Evolutionary conservation across 2,888 invertebrate species (phyloP).

Genomic region (Erebia ligea): DNA sequence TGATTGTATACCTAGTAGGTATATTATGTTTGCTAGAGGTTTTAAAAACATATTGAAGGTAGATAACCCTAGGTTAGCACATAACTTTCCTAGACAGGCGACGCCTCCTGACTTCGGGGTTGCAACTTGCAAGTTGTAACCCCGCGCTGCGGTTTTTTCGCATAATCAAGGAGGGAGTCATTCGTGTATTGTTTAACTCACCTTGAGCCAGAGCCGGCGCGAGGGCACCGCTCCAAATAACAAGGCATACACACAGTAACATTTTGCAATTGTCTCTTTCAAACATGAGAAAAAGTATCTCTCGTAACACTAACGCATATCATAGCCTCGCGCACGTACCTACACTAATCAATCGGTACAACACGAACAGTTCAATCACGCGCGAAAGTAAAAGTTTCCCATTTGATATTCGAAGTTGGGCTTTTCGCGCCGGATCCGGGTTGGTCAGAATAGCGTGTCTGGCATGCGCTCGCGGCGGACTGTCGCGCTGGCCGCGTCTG

Average conservation of each 20-base stretch:
- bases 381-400: constrained; percentile 67
- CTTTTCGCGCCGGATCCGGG: constrained; percentile 39
- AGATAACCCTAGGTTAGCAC: too few species aligned
- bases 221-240: constrained; percentile 75
- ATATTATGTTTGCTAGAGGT: too few species aligned
- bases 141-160: constrained; percentile 42
- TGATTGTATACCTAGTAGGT: too few species aligned
- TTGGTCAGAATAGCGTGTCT: constrained; percentile 43
- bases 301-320: constrained; percentile 64
- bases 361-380: constrained; percentile 48
- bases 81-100: too few species aligned
- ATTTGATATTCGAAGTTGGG: constrained; percentile 46
- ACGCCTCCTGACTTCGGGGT: neutral
- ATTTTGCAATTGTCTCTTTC: constrained; percentile 65
- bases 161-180: constrained; percentile 47
- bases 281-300: constrained; percentile 45
- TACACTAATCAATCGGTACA: constrained; percentile 40
- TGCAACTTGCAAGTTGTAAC: neutral
- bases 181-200: constrained; percentile 70
- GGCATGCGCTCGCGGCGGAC: constrained; percentile 55
- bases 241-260: constrained; percentile 68
- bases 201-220: constrained; percentile 73
- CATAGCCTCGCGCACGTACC: constrained; percentile 48
- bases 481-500: constrained; percentile 55
- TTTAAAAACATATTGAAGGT: too few species aligned